Evolutionary conservation across 2,888 invertebrate species (phyloP), one percentile per base, ranked within the genome.

Genomic region (Tetragonula carbonaria): DNA sequence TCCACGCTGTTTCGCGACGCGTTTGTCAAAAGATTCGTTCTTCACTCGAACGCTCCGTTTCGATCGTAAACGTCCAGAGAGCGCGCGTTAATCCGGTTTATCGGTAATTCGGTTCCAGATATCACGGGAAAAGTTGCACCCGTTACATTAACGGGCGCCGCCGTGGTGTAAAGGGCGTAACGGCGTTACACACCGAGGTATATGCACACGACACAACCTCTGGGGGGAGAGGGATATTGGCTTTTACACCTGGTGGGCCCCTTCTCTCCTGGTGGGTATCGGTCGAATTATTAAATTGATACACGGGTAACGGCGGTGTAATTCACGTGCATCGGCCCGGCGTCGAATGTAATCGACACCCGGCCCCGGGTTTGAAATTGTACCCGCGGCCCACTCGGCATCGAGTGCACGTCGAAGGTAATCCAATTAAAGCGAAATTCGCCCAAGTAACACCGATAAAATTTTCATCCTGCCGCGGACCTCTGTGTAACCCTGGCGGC

Each of bases 261-360:
- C 21, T 6, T 14, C 38, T n/a, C 57, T 62, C 63, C 70, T 28
- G 28, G 28, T 28, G 16, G 50, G 53, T 3, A 5, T 2, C 14
- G 57, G 57, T 8, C 65, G 80, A 86, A 82, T 88, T 82, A 87
- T 88, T 87, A 87, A 88, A 88, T 88, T 83, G 86, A 88, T 86
- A 82, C 74, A 86, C 77, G 82, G n/a, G 50, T 62, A 78, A 80
- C 78, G 75, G 67, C 67, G 79, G 73, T 80, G 87, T 86, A 88
- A 88, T 88, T 85, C 74, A 77, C 76, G 74, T 63, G 82, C 82
- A 67, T 73, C 72, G 66, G 67, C 67, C 67, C 62, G 57, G 50
- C 45, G 70, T 82, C 80, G 71, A 67, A 87, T 87, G 87, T 88
- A 89, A 89, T 87, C 89, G 86, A 75, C 85, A 74, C 86, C 80